phyloP scores from a whole-genome alignment of 37 sponge, comb jelly and placozoan genomes.

The Ephydatia muelleri region DNA sequence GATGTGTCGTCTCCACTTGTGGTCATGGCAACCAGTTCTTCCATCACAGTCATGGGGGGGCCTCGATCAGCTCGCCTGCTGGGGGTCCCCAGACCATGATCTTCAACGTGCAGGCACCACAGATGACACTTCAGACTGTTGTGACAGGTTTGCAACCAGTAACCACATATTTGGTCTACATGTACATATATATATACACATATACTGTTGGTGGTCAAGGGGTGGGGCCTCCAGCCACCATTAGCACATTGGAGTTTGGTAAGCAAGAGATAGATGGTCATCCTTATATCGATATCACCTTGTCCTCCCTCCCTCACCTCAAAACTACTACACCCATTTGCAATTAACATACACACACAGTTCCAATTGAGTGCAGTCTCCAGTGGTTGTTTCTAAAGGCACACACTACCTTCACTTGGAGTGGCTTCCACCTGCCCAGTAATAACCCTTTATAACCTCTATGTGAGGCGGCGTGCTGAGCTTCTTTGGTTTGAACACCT shows the following conservation, averaged over 20 bases:
- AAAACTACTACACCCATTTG: not conserved
- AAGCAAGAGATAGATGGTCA: not conserved
- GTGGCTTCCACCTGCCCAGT: constrained; percentile 46
- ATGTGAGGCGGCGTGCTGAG: constrained; percentile 11
- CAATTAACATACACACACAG: constrained; percentile 19
- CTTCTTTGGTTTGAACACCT: constrained; percentile 10
- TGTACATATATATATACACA: constrained; percentile 27
- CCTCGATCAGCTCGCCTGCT: constrained; percentile 4
- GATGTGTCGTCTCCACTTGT: constrained; percentile 43
- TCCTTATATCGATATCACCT: too few relatives aligned
- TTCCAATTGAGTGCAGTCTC: constrained; percentile 63
- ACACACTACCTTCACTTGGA: constrained; percentile 30
- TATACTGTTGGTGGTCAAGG: constrained; percentile 54
- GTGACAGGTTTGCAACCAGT: constrained; percentile 52
- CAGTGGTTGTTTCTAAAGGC: constrained; percentile 17
- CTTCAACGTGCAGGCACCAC: constrained; percentile 25
- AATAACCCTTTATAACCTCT: constrained; percentile 53
- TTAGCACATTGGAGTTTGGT: constrained; percentile 57
- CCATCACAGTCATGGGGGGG: constrained; percentile 44
- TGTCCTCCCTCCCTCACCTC: not conserved
- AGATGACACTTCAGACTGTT: constrained; percentile 22
- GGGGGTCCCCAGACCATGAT: not conserved
- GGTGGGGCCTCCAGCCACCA: constrained; percentile 25
- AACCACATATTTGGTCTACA: constrained; percentile 50
- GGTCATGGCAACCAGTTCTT: constrained; percentile 3